A percentile compares a stretch with the other conserved stretches of the same genome.
These are phyloP conservation scores for Saxidomus purpurata DNA, from an alignment of 1,140 invertebrate species.

Conservation along the genomic window DNA sequence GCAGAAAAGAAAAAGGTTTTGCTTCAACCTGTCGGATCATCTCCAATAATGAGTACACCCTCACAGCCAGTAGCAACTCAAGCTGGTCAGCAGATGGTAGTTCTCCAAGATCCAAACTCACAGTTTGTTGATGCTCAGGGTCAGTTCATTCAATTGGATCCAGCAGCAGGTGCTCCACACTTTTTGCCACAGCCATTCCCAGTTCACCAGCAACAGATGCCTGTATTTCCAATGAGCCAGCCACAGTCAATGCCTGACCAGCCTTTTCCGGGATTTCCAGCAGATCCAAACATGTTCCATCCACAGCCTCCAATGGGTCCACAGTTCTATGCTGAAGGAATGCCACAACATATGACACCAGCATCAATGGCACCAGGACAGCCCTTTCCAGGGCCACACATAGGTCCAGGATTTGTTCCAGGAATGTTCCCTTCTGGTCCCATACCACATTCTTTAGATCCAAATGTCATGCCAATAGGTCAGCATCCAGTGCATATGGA, in stretches of 20 bases:
- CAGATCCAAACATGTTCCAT: conserved; percentile 35
- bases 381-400: conserved; percentile 23
- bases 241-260: conserved; percentile 28
- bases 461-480: conserved; percentile 34
- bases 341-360: conserved; percentile 8
- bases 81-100: neutral
- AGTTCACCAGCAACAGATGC: conserved; percentile 45
- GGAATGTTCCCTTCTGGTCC: conserved; percentile 34
- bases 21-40: conserved; percentile 44
- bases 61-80: conserved; percentile 16
- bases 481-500: neutral
- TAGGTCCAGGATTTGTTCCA: conserved; percentile 17
- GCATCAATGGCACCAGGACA: neutral
- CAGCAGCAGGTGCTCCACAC: conserved; percentile 2
- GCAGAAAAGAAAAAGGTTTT: conserved; percentile 66
- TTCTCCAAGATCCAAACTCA: neutral
- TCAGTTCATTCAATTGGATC: conserved; percentile 1
- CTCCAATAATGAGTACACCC: neutral
- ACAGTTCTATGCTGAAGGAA: conserved; percentile 38
- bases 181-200: conserved; percentile 63
- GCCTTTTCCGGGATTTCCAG: neutral
- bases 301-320: conserved; percentile 22
- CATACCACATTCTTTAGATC: conserved; percentile 30
- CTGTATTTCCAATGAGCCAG: conserved; percentile 13
- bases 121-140: conserved; percentile 27